Percentiles rank a stretch among this genome's conserved stretches.
Evolutionary conservation across 92 coral and sea anemone genomes (phyloP).

Genomic region (Heliopora coerulea): DNA sequence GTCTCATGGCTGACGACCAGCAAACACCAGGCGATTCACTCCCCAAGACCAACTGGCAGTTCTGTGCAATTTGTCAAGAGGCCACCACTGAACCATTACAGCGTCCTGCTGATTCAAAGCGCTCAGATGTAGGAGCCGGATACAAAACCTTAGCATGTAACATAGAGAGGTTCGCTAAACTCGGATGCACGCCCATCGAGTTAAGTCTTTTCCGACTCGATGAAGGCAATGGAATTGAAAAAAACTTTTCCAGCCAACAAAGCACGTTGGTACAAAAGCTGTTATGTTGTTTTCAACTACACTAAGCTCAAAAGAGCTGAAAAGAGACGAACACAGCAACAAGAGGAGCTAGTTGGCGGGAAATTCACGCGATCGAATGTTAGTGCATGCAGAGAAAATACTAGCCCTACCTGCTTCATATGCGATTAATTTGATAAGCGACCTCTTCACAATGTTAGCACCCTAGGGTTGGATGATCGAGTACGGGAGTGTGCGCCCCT

Average conservation of each 20-base stretch:
- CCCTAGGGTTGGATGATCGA: not conserved
- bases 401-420: not conserved
- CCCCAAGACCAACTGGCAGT: constrained; percentile 3
- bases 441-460: not conserved
- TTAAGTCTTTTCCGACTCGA: not conserved
- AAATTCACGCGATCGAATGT: not conserved
- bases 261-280: constrained; percentile 13
- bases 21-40: too few species aligned
- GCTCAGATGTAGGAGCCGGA: not conserved
- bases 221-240: constrained; percentile 8
- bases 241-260: not conserved
- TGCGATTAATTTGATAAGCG: not conserved
- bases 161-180: not conserved
- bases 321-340: not conserved
- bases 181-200: not conserved
- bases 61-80: not conserved
- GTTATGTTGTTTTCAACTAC: constrained; percentile 3
- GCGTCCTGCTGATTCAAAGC: constrained; percentile 11
- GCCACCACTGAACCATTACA: not conserved
- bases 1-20: too few species aligned
- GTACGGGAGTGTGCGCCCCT: not conserved
- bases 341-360: not conserved
- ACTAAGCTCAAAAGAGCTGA: not conserved
- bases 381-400: not conserved
- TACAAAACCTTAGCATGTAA: constrained; percentile 15